Base-by-base conservation (phyloP, 2,113 vertebrate genomes). In the Phylloscopus trochilus region DNA sequence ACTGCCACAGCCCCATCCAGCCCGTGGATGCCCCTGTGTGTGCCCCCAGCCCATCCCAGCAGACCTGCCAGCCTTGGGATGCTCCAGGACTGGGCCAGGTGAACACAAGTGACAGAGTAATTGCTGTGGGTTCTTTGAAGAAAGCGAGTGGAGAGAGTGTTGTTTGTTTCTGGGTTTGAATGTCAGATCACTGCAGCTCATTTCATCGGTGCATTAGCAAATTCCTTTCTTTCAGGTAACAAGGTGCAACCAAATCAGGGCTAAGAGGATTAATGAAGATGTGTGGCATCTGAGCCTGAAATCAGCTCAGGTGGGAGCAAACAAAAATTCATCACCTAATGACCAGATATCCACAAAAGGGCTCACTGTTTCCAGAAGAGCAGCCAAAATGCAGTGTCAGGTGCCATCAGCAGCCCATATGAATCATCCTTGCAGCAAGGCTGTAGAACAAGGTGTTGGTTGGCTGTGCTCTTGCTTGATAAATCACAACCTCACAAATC, bases 181-280 rank as follows among this genome's bases (percentile, higher is more conserved):
- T 58, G 93, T 80, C 96, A 91, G 92, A 93, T 94, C 13, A 3
- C 75, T 47, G 72, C 66, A 86, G 49, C 68, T 96, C 91, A 51
- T 87, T 93, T 79, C 89, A 89, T 72, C 1, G 0, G 51, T 37
- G 82, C 83, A 31, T 93, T 92, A 72, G 86, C 83, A 89, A 87
- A 96, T 95, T 95, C 95, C 87, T 96, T 90, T 90, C 90, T 92
- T 93, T 56, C 92, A 92, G 86, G 83, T 68, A 92, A 96, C 28
- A 75, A 86, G 92, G 85, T 87, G 90, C 93, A 96, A 77, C 56
- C 79, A 68, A 93, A 86, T 56, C 44, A 52, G 3, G 1, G 35
- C 59, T 94, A 92, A 96, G 93, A 83, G 95, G 94, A 97, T 96
- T 96, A 96, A 77, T 70, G 87, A 49, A 91, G 66, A 95, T 79